These are phyloP conservation scores for Slavum lentiscoides DNA, from an alignment of 2,888 invertebrate species.

Conservation along the genomic window DNA sequence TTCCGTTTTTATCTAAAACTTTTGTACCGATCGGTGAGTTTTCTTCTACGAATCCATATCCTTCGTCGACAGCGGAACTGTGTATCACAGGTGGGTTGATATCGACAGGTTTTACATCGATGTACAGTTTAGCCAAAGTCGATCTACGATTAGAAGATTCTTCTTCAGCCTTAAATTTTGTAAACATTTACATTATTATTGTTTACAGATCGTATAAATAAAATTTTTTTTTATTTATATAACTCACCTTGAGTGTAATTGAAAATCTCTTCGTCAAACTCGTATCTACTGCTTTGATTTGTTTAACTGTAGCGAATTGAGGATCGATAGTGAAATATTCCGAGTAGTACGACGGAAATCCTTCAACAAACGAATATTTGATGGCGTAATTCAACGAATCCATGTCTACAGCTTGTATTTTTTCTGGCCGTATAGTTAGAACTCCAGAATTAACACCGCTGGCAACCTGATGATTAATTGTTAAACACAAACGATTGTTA, in stretches of 20 bases:
- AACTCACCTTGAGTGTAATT: conserved; percentile 74
- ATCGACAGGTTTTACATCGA: conserved; percentile 84
- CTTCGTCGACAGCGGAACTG: conserved; percentile 68
- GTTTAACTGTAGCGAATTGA: conserved; percentile 78
- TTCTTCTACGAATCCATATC: conserved; percentile 75
- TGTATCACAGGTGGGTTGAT: conserved; percentile 80
- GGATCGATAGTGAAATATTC: conserved; percentile 84
- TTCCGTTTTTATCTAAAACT: conserved; percentile 70
- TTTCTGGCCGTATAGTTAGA: conserved; percentile 80
- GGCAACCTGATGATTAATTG: conserved; percentile 66
- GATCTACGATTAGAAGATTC: conserved; percentile 76
- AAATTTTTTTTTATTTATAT: neutral
- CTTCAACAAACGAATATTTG: conserved; percentile 78
- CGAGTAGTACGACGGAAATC: conserved; percentile 74
- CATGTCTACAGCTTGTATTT: conserved; percentile 88
- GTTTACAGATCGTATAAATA: neutral
- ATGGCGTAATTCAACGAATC: conserved; percentile 85
- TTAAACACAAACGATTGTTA: neutral
- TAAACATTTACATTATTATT: conserved; percentile 37
- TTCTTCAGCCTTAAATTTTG: conserved; percentile 73
- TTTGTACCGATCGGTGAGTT: conserved; percentile 83
- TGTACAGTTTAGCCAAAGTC: conserved; percentile 78
- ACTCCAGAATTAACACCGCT: conserved; percentile 83
- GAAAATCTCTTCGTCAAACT: conserved; percentile 77
- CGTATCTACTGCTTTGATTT: conserved; percentile 77